Conservation (phyloP, 2,797 vertebrate species). For the Naso thynnoides region DNA sequence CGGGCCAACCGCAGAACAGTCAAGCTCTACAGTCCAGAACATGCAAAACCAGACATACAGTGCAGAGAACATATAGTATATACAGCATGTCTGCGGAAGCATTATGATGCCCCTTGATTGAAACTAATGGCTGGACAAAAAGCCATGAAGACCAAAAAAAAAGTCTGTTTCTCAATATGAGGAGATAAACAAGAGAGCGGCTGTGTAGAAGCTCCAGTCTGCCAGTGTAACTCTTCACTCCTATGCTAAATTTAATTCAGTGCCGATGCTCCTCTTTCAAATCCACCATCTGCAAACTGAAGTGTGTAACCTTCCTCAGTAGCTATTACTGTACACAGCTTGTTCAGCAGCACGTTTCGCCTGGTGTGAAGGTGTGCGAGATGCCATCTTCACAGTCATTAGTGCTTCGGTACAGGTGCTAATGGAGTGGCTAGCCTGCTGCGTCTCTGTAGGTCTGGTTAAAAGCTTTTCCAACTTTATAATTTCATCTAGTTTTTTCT, state of each 20-base stretch:
- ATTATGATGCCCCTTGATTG: too few relatives aligned
- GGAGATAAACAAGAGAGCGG: not conserved
- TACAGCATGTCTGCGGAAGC: too few relatives aligned
- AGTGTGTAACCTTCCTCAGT: slow-evolving; percentile 6
- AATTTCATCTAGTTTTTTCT: slow-evolving; percentile 27
- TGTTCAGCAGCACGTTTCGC: slow-evolving; percentile 27
- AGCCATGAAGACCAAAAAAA: too few relatives aligned
- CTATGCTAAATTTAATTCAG: not conserved
- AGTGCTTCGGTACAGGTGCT: slow-evolving; percentile 46
- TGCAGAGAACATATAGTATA: too few relatives aligned
- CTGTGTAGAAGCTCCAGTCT: not conserved
- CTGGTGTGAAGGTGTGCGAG: slow-evolving; percentile 58
- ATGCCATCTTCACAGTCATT: slow-evolving; percentile 52
- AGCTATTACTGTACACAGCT: slow-evolving; percentile 26
- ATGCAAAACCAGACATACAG: too few relatives aligned
- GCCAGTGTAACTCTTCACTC: not conserved
- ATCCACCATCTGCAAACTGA: slow-evolving; percentile 16
- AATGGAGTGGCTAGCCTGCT: slow-evolving; percentile 54
- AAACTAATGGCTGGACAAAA: too few relatives aligned
- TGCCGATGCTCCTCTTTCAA: slow-evolving; percentile 7
- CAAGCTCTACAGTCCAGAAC: too few relatives aligned
- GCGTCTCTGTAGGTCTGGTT: slow-evolving; percentile 38
- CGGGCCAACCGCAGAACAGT: too few relatives aligned
- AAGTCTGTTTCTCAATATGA: too few relatives aligned
- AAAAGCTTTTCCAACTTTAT: slow-evolving; percentile 48